Conservation (phyloP, 2,888 invertebrate species). For the Brachycybe producta region DNA sequence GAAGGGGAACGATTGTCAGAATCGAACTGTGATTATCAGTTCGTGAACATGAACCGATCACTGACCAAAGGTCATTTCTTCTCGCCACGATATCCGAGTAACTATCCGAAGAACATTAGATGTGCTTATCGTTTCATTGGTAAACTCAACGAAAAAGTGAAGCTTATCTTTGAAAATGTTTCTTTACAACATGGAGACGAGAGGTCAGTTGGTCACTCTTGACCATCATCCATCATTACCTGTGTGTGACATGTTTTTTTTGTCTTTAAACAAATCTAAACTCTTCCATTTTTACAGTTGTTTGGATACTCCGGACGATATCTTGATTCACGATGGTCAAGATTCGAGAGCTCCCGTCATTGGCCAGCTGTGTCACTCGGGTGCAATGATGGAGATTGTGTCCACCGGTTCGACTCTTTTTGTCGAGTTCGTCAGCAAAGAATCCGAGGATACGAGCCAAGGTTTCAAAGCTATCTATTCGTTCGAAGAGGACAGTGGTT, state of each 20-base stretch:
- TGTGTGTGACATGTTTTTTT: too few species aligned
- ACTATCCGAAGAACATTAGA: slow-evolving; percentile 80
- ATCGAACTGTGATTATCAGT: slow-evolving; percentile 73
- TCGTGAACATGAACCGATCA: slow-evolving; percentile 56
- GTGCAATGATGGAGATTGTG: slow-evolving; percentile 59
- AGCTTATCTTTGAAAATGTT: slow-evolving; percentile 68
- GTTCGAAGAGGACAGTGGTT: slow-evolving; percentile 24
- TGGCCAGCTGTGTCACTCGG: slow-evolving; percentile 68
- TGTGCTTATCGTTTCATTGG: slow-evolving; percentile 83
- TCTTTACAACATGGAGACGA: slow-evolving; percentile 61
- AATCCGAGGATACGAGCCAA: slow-evolving; percentile 54
- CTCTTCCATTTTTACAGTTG: too few species aligned
- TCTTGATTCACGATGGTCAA: slow-evolving; percentile 71
- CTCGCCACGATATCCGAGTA: slow-evolving; percentile 90
- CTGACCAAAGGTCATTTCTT: slow-evolving; percentile 64
- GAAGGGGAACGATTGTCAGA: slow-evolving; percentile 62
- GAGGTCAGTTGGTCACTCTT: slow-evolving; percentile 54
- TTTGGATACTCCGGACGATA: slow-evolving; percentile 65
- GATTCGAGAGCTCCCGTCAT: slow-evolving; percentile 59
- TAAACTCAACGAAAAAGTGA: slow-evolving; percentile 50
- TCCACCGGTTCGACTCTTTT: slow-evolving; percentile 70
- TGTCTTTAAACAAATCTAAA: too few species aligned
- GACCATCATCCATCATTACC: too few species aligned
- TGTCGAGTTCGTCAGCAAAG: slow-evolving; percentile 73
- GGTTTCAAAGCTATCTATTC: slow-evolving; percentile 55